Evolutionary conservation across 2,797 vertebrate genomes (phyloP).

Genomic region (Eulemur rubriventer): DNA sequence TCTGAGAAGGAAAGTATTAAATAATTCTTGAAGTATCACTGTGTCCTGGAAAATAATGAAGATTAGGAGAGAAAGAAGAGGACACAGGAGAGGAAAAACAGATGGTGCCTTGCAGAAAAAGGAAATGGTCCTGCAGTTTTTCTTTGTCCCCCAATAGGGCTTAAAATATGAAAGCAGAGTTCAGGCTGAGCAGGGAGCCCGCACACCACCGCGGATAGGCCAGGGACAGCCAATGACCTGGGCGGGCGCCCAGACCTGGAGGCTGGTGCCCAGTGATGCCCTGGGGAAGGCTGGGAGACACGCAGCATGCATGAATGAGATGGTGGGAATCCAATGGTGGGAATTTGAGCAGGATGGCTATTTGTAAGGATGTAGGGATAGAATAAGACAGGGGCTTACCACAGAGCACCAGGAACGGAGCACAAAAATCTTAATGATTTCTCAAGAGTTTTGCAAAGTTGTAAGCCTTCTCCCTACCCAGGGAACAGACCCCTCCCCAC

Average conservation of each 20-base stretch:
- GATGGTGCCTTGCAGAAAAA: background rate
- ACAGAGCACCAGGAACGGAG: background rate
- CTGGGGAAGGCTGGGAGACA: background rate
- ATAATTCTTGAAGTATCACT: background rate
- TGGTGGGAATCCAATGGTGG: background rate
- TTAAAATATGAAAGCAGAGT: background rate
- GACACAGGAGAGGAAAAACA: background rate
- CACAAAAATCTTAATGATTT: background rate
- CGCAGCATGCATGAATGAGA: background rate
- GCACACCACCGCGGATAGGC: too few relatives aligned
- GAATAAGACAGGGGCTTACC: background rate
- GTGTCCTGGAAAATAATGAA: constrained; percentile 1
- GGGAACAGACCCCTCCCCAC: background rate
- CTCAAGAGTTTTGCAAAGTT: background rate
- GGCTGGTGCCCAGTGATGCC: background rate
- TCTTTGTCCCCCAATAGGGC: background rate
- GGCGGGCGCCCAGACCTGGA: background rate
- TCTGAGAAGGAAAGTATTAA: background rate
- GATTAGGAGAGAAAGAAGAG: background rate
- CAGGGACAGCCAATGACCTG: background rate
- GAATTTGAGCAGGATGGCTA: background rate
- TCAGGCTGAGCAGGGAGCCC: background rate
- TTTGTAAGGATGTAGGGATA: background rate
- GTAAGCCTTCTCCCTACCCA: background rate
- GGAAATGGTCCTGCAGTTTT: background rate